Evolutionary conservation across 2,888 invertebrate genomes (phyloP).

Genomic region (Archips xylosteana): DNA sequence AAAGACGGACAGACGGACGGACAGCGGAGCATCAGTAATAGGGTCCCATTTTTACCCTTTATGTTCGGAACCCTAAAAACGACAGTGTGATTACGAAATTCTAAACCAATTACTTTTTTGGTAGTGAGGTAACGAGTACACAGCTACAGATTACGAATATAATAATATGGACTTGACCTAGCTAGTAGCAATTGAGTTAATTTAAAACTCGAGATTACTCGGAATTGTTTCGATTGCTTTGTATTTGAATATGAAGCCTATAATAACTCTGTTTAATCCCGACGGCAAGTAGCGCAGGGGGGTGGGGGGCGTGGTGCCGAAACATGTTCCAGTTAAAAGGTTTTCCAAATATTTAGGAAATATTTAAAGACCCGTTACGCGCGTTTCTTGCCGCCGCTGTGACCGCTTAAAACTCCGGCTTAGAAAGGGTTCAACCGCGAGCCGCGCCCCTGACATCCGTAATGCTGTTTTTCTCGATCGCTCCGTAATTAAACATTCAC

Average conservation of each 20-base stretch:
- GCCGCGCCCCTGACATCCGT: not conserved
- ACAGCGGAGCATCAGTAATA: no score
- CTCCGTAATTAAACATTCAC: constrained; percentile 7
- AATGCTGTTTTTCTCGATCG: constrained; percentile 18
- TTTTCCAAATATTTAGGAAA: constrained; percentile 8
- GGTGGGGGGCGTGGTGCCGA: not conserved
- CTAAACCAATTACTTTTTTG: constrained; percentile 22
- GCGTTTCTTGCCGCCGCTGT: not conserved
- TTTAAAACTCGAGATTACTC: constrained; percentile 3
- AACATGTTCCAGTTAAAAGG: not conserved
- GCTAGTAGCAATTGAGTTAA: not conserved
- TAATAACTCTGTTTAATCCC: constrained; percentile 1
- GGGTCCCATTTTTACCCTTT: no score
- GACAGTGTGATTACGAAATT: not conserved
- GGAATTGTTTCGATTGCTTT: not conserved
- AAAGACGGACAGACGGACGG: no score
- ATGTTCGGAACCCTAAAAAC: not conserved
- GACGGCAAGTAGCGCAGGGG: not conserved
- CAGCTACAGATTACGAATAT: not conserved
- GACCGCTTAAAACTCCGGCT: not conserved
- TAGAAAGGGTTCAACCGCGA: constrained; percentile 10
- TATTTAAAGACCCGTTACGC: constrained; percentile 6
- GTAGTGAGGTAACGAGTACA: not conserved
- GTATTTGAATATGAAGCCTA: constrained; percentile 5
- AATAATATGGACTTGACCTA: not conserved